Evolutionary conservation across 2,797 vertebrate genomes (phyloP).

Genomic region (Sebastes vulpes): DNA sequence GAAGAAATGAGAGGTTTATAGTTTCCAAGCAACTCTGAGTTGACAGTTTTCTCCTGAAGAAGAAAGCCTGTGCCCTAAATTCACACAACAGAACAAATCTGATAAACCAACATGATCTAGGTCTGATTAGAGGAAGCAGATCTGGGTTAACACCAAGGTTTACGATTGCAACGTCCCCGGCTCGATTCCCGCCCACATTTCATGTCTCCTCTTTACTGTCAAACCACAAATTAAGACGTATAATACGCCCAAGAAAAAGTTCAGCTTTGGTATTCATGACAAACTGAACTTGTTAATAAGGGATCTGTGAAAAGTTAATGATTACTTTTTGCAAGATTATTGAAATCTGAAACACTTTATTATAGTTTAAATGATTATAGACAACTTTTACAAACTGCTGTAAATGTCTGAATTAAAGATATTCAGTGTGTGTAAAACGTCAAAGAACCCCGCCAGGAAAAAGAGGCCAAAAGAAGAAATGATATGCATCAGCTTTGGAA

Average conservation of each 20-base stretch:
- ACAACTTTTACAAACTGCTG: background rate
- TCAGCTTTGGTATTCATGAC: background rate
- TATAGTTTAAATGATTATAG: background rate
- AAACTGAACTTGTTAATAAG: background rate
- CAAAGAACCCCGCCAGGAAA: background rate
- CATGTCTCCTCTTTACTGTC: background rate
- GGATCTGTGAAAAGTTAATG: background rate
- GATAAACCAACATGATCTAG: background rate
- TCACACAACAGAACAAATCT: background rate
- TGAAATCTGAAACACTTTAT: background rate
- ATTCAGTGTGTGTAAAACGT: background rate
- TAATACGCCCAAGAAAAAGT: background rate
- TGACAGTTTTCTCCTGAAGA: background rate
- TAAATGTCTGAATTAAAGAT: background rate
- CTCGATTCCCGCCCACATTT: no score
- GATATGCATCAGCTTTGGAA: background rate
- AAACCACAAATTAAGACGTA: background rate
- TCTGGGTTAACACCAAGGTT: background rate
- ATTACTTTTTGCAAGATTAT: background rate
- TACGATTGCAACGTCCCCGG: no score
- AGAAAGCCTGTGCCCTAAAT: background rate
- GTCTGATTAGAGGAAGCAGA: background rate
- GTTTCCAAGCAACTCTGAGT: background rate
- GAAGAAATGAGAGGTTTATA: background rate
- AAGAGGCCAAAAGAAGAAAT: background rate